Percentiles rank a stretch among this genome's conserved stretches.
Evolutionary conservation across 2,797 vertebrate genomes (phyloP).

Genomic region (Eremophila alpestris): DNA sequence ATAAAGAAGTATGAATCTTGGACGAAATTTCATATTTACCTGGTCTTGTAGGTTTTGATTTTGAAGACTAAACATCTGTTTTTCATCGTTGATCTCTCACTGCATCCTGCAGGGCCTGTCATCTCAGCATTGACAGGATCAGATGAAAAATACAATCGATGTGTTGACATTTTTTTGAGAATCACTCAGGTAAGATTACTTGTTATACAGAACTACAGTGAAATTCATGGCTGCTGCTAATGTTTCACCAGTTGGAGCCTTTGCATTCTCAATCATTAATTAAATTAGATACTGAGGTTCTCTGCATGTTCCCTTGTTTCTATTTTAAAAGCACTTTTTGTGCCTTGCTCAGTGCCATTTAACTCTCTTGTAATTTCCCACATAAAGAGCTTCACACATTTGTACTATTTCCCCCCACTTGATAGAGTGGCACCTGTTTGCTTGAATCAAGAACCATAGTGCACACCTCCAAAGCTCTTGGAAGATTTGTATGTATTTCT

Average conservation of each 20-base stretch:
- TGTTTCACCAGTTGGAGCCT: conserved; percentile 60
- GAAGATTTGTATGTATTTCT: conserved; percentile 40
- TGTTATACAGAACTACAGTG: conserved; percentile 69
- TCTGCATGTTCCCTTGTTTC: conserved; percentile 55
- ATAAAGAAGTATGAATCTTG: neutral
- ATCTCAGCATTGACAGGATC: conserved; percentile 73
- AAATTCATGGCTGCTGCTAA: conserved; percentile 69
- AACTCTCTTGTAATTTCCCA: conserved; percentile 58
- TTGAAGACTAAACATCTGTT: conserved; percentile 51
- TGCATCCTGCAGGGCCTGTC: conserved; percentile 76
- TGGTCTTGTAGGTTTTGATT: conserved; percentile 59
- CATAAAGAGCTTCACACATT: conserved; percentile 53
- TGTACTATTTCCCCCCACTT: conserved; percentile 40
- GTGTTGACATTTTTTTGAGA: conserved; percentile 77
- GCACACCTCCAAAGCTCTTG: conserved; percentile 44
- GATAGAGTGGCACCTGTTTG: conserved; percentile 52
- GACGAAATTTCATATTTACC: neutral
- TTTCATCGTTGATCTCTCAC: conserved; percentile 70
- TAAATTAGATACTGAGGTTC: conserved; percentile 63
- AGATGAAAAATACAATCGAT: conserved; percentile 76
- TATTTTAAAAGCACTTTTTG: conserved; percentile 66
- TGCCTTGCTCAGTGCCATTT: conserved; percentile 59
- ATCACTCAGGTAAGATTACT: conserved; percentile 76
- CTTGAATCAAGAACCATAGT: conserved; percentile 55
- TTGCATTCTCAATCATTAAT: conserved; percentile 68